Percentiles rank a stretch among this genome's conserved stretches.
Evolutionary conservation across 1,140 invertebrate species (phyloP).

Genomic region (Aphelinus atriplicis): DNA sequence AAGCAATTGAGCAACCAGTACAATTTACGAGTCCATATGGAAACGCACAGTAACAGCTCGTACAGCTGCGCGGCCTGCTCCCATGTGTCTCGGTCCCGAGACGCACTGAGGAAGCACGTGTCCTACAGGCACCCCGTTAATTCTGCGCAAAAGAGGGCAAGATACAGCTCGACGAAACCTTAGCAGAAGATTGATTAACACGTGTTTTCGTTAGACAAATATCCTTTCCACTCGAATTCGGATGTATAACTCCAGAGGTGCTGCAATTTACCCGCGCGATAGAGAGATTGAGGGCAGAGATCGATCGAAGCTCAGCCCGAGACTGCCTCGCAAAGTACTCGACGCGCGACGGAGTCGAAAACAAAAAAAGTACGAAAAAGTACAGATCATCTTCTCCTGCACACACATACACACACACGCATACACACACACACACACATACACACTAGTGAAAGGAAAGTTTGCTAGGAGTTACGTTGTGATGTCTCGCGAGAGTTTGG

Average conservation of each 20-base stretch:
- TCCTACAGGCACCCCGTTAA: constrained; percentile 82
- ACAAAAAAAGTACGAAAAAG: too few relatives aligned
- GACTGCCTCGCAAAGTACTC: too few relatives aligned
- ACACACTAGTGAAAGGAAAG: too few relatives aligned
- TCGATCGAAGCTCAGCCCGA: constrained; percentile 28
- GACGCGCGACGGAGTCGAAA: too few relatives aligned
- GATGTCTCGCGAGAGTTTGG: constrained; percentile 10
- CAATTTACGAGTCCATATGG: constrained; percentile 88
- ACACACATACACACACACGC: too few relatives aligned
- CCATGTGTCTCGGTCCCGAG: constrained; percentile 85
- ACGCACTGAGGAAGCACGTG: constrained; percentile 87
- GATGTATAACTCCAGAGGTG: constrained; percentile 35
- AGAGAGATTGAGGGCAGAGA: constrained; percentile 2
- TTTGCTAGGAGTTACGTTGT: too few relatives aligned
- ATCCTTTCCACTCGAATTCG: constrained; percentile 39
- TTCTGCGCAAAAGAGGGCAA: constrained; percentile 60
- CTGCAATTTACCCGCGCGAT: not conserved
- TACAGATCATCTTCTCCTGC: too few relatives aligned
- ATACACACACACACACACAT: too few relatives aligned
- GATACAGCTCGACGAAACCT: constrained; percentile 55
- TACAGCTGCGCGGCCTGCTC: constrained; percentile 84
- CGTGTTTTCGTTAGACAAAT: constrained; percentile 38
- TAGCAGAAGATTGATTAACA: constrained; percentile 34
- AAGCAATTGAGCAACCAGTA: constrained; percentile 91
- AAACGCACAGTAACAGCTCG: constrained; percentile 85